A percentile compares a stretch with the other conserved stretches of the same genome.
phyloP scores from a whole-genome alignment of 2,888 invertebrate species.

The Cataglyphis livida region DNA sequence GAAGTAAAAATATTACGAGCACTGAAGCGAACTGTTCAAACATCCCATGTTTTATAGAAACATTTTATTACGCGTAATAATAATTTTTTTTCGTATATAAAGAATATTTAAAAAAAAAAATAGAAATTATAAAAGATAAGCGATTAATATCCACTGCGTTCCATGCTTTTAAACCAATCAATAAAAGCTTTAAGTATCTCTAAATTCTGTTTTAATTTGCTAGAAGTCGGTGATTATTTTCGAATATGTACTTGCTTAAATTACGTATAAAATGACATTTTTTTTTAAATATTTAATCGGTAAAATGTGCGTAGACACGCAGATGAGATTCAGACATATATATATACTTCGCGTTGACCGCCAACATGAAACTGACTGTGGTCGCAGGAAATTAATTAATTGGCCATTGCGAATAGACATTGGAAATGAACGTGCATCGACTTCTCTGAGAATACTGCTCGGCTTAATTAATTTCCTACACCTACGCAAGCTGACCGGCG shows the following conservation, averaged over 20 bases:
- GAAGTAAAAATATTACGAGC: not conserved
- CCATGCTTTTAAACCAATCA: not conserved
- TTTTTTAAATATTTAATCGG: not conserved
- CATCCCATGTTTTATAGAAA: not conserved
- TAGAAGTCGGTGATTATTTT: not conserved
- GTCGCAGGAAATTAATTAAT: constrained; percentile 67
- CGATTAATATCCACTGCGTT: not conserved
- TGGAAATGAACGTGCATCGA: constrained; percentile 52
- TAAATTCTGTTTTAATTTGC: too few relatives aligned
- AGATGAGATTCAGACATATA: not conserved
- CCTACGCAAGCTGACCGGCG: constrained; percentile 58
- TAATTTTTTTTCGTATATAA: not conserved
- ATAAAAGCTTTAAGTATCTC: not conserved
- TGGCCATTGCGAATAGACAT: constrained; percentile 48
- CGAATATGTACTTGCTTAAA: not conserved
- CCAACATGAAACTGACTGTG: not conserved
- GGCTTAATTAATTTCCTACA: constrained; percentile 67
- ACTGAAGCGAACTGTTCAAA: not conserved
- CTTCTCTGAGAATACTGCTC: constrained; percentile 60
- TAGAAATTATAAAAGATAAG: constrained; percentile 2
- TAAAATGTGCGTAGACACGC: not conserved
- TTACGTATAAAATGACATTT: not conserved
- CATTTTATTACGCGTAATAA: not conserved
- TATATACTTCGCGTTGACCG: not conserved
- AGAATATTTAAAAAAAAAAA: not conserved